Base-by-base conservation (phyloP, 2,797 vertebrate genomes). In the Arnoldichthys spilopterus region DNA sequence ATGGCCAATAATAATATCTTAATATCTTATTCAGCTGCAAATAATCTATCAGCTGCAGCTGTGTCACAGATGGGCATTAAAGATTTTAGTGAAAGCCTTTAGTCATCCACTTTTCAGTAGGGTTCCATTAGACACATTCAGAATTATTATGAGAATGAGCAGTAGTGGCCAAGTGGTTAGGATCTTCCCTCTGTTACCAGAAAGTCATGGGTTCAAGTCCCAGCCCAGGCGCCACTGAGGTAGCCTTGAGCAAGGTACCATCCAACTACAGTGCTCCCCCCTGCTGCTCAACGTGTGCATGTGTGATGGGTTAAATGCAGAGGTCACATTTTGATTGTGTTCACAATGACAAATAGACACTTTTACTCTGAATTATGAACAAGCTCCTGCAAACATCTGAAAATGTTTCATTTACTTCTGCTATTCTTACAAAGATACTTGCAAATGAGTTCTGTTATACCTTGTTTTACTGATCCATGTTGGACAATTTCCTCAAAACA, bases 401-500 rank as follows among this genome's bases (percentile, higher is more conserved):
- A 9, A 66, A 43, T 66, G 18, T 11, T n/a, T 32, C 18, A 9
- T 63, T 37, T 30, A 22, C 4, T 28, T 43, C n/a, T 43, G 18
- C 30, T 15, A 11, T 26, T 3, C 34, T 45, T 22, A 16, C 16
- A 30, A 68, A 68, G 24, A 51, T 26, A 68, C 47, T 47, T 26
- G 30, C 7, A 70, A 28, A 54, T 34, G 30, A 22, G 11, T 13
- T 22, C 68, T 53, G 2, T 12, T 70, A 15, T 37, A 56, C 24
- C 49, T 22, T 0, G 3, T 40, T 37, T 58, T 40, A 49, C 4
- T 54, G 13, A 53, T 62, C 32, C 32, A 16, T 49, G 16, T 71
- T 24, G 1, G 18, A 88, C 90, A 84, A 82, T 79, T 90, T 90
- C 90, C 85, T 79, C 62, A 89, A 91, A 90, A 87, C 87, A 90